Conservation (phyloP, 2,888 invertebrate genomes). For the Andrena hattorfiana region DNA sequence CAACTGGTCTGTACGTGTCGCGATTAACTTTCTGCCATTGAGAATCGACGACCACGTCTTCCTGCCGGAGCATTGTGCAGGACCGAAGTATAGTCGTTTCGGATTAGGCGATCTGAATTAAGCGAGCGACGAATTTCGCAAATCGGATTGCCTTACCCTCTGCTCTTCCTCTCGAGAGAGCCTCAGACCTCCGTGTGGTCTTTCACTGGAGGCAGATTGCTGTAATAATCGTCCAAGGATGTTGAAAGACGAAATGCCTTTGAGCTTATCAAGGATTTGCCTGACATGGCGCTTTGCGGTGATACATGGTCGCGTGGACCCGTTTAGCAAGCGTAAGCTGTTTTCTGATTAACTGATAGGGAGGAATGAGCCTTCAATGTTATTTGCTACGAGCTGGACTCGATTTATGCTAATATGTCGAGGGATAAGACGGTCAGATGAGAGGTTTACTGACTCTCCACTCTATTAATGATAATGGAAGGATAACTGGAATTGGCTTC, state of each 20-base stretch:
- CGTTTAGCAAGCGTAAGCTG: neutral
- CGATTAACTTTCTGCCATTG: conserved; percentile 22
- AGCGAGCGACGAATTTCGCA: conserved; percentile 21
- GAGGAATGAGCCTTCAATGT: neutral
- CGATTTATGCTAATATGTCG: neutral
- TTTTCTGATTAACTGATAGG: neutral
- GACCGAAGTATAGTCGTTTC: neutral
- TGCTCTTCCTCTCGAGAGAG: neutral
- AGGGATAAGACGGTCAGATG: neutral
- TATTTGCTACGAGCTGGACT: neutral
- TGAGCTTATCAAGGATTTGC: conserved; percentile 1
- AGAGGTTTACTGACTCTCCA: neutral
- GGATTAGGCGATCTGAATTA: conserved; percentile 32
- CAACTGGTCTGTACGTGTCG: neutral
- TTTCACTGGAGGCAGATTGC: conserved; percentile 11
- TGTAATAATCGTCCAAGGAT: conserved; percentile 18
- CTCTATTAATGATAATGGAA: no score
- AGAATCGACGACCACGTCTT: neutral
- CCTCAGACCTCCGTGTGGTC: neutral
- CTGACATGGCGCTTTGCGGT: neutral
- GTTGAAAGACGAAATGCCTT: conserved; percentile 8
- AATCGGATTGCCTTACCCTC: neutral
- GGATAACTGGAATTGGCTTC: no score
- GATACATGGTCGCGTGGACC: neutral
- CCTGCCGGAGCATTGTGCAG: neutral